Base-by-base conservation (phyloP, 1,140 invertebrate genomes). In the Macrobrachium nipponense region DNA sequence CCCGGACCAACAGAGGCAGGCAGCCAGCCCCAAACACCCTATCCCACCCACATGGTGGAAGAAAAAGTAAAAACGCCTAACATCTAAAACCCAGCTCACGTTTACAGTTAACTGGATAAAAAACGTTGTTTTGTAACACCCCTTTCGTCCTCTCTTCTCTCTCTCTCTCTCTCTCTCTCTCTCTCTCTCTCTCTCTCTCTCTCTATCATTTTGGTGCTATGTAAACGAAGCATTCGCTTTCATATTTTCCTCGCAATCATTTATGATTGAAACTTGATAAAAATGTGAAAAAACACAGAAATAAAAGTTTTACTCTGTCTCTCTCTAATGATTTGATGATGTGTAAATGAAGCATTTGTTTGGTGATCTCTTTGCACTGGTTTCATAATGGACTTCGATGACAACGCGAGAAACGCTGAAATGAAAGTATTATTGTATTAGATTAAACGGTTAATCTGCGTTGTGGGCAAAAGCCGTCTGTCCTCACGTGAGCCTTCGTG, bases 91-190 rank as follows among this genome's bases (percentile, higher is more conserved):
- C 7, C 72, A n/a, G 18, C 43, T 36, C 72, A 51, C 43, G 27
- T 36, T 10, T 6, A 51, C 8, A 27, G 20, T 58, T 51, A 20
- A 20, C 75, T 58, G 43, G 51, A 2, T 36, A 36, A 18, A 20
- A 18, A 77, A 12, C 75, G 17, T 58, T 20, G 17, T 23, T 18
- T 77, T 58, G 6, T 58, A 17, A 11, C 44, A 15, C 23, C 73
- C 15, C 36, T 51, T 8, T 15, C 73, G n/a, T 15, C 11, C 73
- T 0, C 36, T 11, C 12, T 0, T 0, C 10, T 6, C 36, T 11
- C 14, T 20, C 76, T 17, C 75, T 51, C 36, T 60, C 44, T 77
- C 75, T 58, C 62, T 66, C 78, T 66, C 78, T 66, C 78, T 80
- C 78, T 80, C 62, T 44, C 61, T 80, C 78, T 62, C n/a, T n/a